A percentile compares a stretch with the other conserved stretches of the same genome.
Conservation (phyloP, 2,797 vertebrate genomes). For the Hemitrygon akajei region DNA sequence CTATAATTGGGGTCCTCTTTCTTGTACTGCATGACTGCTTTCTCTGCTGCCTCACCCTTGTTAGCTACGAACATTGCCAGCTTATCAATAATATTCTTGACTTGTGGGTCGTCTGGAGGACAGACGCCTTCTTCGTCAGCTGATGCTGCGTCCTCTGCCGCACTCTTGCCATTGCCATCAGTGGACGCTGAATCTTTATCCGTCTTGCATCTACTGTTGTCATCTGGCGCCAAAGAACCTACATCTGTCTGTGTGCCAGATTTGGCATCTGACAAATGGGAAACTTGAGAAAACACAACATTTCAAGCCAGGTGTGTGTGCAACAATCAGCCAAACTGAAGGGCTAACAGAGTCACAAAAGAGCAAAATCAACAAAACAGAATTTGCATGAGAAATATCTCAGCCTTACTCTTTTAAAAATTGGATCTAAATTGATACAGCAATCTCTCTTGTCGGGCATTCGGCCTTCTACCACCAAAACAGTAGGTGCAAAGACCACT, state of each 20-base stretch:
- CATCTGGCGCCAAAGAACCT: not conserved
- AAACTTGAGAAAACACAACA: conserved; percentile 23
- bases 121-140: not conserved
- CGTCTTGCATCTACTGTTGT: not conserved
- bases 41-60: conserved; percentile 33
- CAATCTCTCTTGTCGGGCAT: not conserved
- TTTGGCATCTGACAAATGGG: not conserved
- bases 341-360: not conserved
- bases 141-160: not conserved
- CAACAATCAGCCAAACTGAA: not conserved
- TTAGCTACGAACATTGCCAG: conserved; percentile 23
- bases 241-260: not conserved
- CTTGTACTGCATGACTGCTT: conserved; percentile 24
- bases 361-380: not conserved
- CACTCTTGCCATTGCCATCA: not conserved
- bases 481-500: not conserved
- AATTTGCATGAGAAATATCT: not conserved
- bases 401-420: not conserved
- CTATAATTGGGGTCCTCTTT: conserved; percentile 29
- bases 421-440: not conserved
- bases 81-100: conserved; percentile 24
- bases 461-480: not conserved
- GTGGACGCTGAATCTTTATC: not conserved
- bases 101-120: conserved; percentile 1
- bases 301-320: not conserved